phyloP scores from a whole-genome alignment of 2,888 invertebrate species.

The Leptura quadrifasciata region DNA sequence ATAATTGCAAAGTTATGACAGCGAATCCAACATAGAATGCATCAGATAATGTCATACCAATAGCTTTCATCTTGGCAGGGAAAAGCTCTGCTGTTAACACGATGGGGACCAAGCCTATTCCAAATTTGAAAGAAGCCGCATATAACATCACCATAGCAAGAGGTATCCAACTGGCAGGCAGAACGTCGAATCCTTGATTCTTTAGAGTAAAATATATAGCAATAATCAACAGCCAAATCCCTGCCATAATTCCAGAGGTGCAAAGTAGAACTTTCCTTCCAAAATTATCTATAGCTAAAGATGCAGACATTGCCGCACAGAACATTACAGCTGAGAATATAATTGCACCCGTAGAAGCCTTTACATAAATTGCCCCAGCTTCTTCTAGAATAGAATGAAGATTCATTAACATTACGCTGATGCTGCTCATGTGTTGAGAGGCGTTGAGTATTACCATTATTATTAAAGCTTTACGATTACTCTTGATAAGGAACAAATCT shows the following conservation, averaged over 20 bases:
- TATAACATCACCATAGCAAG: constrained; percentile 69
- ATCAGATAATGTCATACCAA: constrained; percentile 72
- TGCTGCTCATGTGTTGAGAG: constrained; percentile 72
- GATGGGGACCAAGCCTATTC: constrained; percentile 71
- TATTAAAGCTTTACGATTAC: constrained; percentile 70
- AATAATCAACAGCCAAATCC: constrained; percentile 67
- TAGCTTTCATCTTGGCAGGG: constrained; percentile 71
- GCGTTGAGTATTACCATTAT: constrained; percentile 71
- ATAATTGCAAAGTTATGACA: constrained; percentile 68
- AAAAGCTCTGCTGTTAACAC: constrained; percentile 72
- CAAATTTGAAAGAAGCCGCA: constrained; percentile 70
- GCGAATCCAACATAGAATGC: constrained; percentile 70
- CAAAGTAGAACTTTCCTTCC: constrained; percentile 69
- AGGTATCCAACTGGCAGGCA: constrained; percentile 61
- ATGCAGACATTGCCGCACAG: constrained; percentile 67
- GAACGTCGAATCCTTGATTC: constrained; percentile 63
- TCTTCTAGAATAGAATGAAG: constrained; percentile 70
- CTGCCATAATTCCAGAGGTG: constrained; percentile 68
- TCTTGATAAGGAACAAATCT: constrained; percentile 68
- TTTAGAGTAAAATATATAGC: constrained; percentile 70
- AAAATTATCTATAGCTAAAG: constrained; percentile 70
- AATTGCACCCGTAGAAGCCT: constrained; percentile 68
- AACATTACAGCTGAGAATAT: constrained; percentile 71
- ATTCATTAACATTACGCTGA: constrained; percentile 72
- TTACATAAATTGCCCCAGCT: constrained; percentile 67